Base-by-base conservation (phyloP, 2,113 vertebrate species). In the Delphinus delphis region DNA sequence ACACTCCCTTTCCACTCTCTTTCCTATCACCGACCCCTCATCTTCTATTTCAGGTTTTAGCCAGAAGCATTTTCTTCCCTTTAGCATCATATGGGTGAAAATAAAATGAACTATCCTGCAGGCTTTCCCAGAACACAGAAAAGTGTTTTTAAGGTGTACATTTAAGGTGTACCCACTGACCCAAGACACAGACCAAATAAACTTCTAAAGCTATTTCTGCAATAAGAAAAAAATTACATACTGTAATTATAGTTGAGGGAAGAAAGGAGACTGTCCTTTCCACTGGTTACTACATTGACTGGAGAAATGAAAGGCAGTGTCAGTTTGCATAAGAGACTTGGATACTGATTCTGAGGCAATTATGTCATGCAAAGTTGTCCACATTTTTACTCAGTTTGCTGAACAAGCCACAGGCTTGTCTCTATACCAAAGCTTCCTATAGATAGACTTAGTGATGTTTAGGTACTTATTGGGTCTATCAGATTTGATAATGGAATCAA, bases 401-500 rank as follows among this genome's bases (percentile, higher is more conserved):
- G 80, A 98, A 96, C 67, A 98, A 98, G 94, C 79, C 73, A 88
- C 68, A 97, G 97, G 94, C 81, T 84, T 94, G 60, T 96, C 76
- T 90, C 41, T 68, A 41, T 76, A 94, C 71, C 55, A 63, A 97
- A 77, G 89, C 90, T 98, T 97, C 97, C 97, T 82, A 97, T 81
- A 96, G 97, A 98, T 93, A 97, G 81, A 98, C 98, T 97, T 98
- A 97, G 97, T 97, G 96, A 98, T 97, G 96, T 96, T 97, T 97
- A 97, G 97, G 65, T 96, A 80, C 91, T 97, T 97, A 98, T 90
- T 98, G 98, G 97, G 98, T 98, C 98, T 98, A 98, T 98, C 83
- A 68, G 96, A 98, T 97, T 98, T 97, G 97, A 98, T 98, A 98
- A 97, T 93, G 84, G 95, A 97, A 98, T 98, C 98, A 98, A 96